These are phyloP conservation scores for Antedon bifida DNA, from an alignment of 35 echinoderm and acorn worm species.

Conservation along the genomic window DNA sequence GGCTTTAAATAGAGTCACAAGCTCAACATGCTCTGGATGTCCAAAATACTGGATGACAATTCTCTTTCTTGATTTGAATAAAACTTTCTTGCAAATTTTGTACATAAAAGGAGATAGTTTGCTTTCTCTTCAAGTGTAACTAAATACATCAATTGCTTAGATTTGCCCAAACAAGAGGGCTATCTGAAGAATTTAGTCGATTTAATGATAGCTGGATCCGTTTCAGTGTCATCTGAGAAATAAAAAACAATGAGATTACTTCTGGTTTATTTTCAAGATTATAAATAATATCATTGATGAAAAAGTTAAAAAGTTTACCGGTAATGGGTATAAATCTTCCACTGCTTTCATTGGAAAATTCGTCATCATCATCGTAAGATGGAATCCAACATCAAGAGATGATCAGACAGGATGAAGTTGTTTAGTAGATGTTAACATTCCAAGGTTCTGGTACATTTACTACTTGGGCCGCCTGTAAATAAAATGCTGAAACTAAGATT, in stretches of 20 bases:
- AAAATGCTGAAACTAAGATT: too few relatives aligned
- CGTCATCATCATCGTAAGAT: background rate
- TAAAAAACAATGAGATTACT: background rate
- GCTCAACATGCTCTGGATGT: background rate
- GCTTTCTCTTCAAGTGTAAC: background rate
- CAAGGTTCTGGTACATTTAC: too few relatives aligned
- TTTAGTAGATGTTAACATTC: background rate
- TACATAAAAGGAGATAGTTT: background rate
- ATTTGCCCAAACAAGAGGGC: too few relatives aligned
- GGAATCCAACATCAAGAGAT: background rate
- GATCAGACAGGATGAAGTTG: background rate
- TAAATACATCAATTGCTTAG: background rate
- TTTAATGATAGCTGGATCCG: background rate
- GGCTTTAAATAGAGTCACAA: background rate
- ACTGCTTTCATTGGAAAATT: background rate
- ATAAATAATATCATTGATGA: background rate
- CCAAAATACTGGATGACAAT: background rate
- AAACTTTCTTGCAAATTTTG: background rate
- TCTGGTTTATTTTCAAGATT: too few relatives aligned
- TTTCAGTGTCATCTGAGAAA: background rate
- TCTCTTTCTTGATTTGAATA: background rate
- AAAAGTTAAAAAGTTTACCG: background rate
- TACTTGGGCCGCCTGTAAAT: background rate
- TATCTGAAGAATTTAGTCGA: background rate
- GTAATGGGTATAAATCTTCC: background rate